Evolutionary conservation across 2,113 vertebrate species (phyloP).

Genomic region (Bos taurus): ARS-UCD2.0 NC_037346.1:40562501-40563000

Average conservation of each 20-base stretch:
- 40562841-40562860: conserved; percentile 42
- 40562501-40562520: not conserved
- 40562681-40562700: conserved; percentile 1
- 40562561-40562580: conserved; percentile 47
- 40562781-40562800: not conserved
- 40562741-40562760: conserved; percentile 52
- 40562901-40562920: conserved; percentile 62
- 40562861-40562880: conserved; percentile 55
- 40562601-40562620: conserved; percentile 44
- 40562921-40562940: conserved; percentile 57
- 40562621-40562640: conserved; percentile 57
- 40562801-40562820: conserved; percentile 65
- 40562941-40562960: conserved; percentile 57
- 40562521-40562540: not conserved
- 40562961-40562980: conserved; percentile 64
- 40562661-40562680: conserved; percentile 22
- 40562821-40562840: conserved; percentile 67
- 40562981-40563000: conserved; percentile 33
- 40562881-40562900: not conserved
- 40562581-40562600: conserved; percentile 52
- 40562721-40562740: conserved; percentile 23
- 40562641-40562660: conserved; percentile 42
- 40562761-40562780: not conserved
- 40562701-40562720: conserved; percentile 31
- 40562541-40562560: not conserved